Conservation (phyloP, 2,113 vertebrate genomes). For the Colossoma macropomum region DNA sequence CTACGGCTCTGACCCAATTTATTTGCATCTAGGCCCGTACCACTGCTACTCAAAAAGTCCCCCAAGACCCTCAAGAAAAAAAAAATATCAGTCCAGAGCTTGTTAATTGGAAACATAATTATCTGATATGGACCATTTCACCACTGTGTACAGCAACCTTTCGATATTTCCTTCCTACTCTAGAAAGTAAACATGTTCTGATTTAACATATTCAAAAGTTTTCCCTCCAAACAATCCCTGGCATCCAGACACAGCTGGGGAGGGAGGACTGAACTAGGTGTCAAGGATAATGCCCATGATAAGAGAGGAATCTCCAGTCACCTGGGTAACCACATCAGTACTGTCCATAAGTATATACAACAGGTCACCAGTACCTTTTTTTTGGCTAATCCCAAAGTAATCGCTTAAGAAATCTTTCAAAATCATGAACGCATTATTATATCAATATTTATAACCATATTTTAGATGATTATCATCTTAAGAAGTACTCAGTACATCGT, state of each 20-base stretch:
- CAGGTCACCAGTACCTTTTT: conserved; percentile 57
- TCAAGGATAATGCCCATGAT: conserved; percentile 52
- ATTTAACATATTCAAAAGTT: conserved; percentile 7
- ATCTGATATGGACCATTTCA: conserved; percentile 23
- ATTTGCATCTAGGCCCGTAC: conserved; percentile 19
- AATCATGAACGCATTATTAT: conserved; percentile 27
- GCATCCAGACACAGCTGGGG: conserved; percentile 20
- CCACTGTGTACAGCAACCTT: conserved; percentile 28
- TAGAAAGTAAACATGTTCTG: conserved; percentile 32
- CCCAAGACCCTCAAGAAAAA: conserved; percentile 20
- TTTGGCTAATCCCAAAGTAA: conserved; percentile 44
- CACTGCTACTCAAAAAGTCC: conserved; percentile 22
- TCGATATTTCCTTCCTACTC: conserved; percentile 6
- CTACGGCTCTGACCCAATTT: conserved; percentile 21
- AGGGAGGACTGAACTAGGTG: conserved; percentile 16
- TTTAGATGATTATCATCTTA: conserved; percentile 51
- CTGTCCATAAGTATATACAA: conserved; percentile 45
- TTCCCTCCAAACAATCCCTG: conserved; percentile 21
- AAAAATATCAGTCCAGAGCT: conserved; percentile 12
- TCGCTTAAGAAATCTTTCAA: conserved; percentile 20
- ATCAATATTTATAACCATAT: conserved; percentile 53
- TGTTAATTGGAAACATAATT: conserved; percentile 5
- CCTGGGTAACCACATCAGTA: conserved; percentile 22
- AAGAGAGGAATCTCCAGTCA: conserved; percentile 33
- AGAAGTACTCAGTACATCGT: conserved; percentile 52